These are phyloP conservation scores for Nemurella pictetii DNA, from an alignment of 2,888 invertebrate genomes.

Conservation along the genomic window DNA sequence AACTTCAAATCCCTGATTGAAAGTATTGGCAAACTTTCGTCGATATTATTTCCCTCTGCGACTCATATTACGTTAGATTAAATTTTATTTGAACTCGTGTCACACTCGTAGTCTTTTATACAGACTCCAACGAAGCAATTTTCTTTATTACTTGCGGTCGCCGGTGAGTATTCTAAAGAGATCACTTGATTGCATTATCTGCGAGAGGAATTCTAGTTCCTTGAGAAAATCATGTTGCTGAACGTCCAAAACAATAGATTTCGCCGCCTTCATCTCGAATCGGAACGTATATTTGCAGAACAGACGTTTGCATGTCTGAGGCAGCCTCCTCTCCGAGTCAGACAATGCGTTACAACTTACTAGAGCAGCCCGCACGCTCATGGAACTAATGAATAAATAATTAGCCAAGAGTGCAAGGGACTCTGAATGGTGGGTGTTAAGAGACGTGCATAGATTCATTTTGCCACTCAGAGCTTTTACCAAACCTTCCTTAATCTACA, in stretches of 20 bases:
- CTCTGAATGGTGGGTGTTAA: background rate
- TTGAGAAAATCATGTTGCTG: too few relatives aligned
- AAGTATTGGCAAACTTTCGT: background rate
- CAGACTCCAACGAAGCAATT: too few relatives aligned
- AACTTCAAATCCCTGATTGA: background rate
- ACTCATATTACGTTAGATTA: background rate
- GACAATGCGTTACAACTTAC: background rate
- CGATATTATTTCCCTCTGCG: too few relatives aligned
- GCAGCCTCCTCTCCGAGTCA: background rate
- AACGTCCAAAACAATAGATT: background rate
- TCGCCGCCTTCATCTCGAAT: too few relatives aligned
- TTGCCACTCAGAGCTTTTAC: background rate
- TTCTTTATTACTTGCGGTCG: too few relatives aligned
- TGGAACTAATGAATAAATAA: background rate
- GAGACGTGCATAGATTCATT: background rate
- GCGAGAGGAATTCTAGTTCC: too few relatives aligned
- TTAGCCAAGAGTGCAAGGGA: background rate
- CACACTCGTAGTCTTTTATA: too few relatives aligned
- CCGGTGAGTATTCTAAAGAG: too few relatives aligned
- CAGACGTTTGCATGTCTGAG: too few relatives aligned
- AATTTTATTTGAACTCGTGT: background rate
- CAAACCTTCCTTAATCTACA: too few relatives aligned
- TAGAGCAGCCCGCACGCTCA: background rate
- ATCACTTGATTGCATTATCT: too few relatives aligned
- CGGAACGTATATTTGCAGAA: too few relatives aligned